A percentile compares a stretch with the other conserved stretches of the same genome.
phyloP scores from a whole-genome alignment of 2,888 invertebrate genomes.

The Tetropium fuscum region DNA sequence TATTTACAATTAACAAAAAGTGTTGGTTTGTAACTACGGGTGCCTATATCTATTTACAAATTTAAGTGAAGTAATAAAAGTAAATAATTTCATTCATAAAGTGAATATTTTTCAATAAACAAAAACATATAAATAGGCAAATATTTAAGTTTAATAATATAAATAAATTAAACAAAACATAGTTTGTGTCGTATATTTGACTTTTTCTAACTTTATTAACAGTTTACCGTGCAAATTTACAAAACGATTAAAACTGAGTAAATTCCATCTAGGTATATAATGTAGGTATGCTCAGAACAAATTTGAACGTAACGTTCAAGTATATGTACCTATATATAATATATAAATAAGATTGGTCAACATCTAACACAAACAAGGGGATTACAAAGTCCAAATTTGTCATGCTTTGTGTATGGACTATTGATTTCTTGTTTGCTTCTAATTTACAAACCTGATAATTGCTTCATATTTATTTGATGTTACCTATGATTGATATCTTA shows the following conservation, averaged over 20 bases:
- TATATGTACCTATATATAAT: conserved; percentile 46
- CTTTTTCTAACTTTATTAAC: conserved; percentile 54
- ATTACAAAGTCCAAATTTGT: conserved; percentile 51
- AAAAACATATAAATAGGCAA: conserved; percentile 53
- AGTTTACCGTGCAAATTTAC: conserved; percentile 59
- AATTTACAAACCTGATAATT: conserved; percentile 50
- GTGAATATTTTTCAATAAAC: conserved; percentile 48
- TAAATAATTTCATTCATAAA: conserved; percentile 48
- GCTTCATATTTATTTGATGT: conserved; percentile 23
- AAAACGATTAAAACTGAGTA: conserved; percentile 56
- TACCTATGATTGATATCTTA: conserved; percentile 23
- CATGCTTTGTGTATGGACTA: conserved; percentile 50
- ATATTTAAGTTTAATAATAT: conserved; percentile 58
- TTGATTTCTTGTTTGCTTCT: conserved; percentile 54
- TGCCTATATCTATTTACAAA: conserved; percentile 25
- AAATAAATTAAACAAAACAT: conserved; percentile 53
- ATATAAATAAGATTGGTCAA: conserved; percentile 58
- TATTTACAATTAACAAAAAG: conserved; percentile 13
- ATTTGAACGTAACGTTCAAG: conserved; percentile 46
- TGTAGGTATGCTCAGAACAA: conserved; percentile 41
- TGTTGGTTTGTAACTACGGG: conserved; percentile 8
- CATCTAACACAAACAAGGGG: conserved; percentile 54
- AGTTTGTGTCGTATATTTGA: conserved; percentile 50
- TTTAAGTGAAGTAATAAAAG: conserved; percentile 23
- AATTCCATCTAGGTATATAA: conserved; percentile 48